These are phyloP conservation scores for Eristalinus sepulchralis DNA, from an alignment of 2,888 invertebrate genomes.

Conservation along the genomic window DNA sequence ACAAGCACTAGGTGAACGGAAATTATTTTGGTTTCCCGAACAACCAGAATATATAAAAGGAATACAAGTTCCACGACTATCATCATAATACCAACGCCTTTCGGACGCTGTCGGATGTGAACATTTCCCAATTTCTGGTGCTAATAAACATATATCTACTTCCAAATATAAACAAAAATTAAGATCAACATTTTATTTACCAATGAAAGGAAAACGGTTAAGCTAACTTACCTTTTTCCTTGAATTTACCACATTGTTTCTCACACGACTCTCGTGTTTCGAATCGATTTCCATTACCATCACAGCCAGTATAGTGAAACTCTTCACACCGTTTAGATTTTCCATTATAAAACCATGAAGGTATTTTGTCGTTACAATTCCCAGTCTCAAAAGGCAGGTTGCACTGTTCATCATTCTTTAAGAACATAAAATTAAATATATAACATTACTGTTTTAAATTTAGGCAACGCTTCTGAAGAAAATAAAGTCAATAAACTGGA, in stretches of 20 bases:
- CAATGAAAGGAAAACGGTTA: neutral
- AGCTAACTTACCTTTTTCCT: slow-evolving; percentile 84
- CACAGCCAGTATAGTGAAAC: slow-evolving; percentile 88
- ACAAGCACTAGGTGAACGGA: slow-evolving; percentile 88
- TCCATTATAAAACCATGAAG: slow-evolving; percentile 89
- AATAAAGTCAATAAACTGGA: no score
- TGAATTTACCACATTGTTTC: slow-evolving; percentile 88
- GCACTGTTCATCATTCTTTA: slow-evolving; percentile 76
- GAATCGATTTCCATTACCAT: slow-evolving; percentile 88
- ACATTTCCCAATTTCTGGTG: slow-evolving; percentile 85
- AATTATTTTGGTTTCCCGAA: slow-evolving; percentile 93
- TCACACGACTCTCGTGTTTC: slow-evolving; percentile 89
- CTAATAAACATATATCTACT: slow-evolving; percentile 85
- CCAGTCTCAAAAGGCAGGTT: slow-evolving; percentile 84
- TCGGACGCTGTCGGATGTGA: slow-evolving; percentile 75
- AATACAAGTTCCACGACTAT: slow-evolving; percentile 86
- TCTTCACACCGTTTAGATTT: slow-evolving; percentile 83
- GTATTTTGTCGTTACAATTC: slow-evolving; percentile 85
- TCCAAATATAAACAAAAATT: slow-evolving; percentile 72
- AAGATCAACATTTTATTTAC: neutral
- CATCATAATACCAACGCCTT: slow-evolving; percentile 89
- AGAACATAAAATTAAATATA: neutral
- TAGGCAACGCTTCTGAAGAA: no score
- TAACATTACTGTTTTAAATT: neutral
- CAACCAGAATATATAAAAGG: slow-evolving; percentile 93